These are phyloP conservation scores for Phengaris alcon DNA, from an alignment of 2,888 invertebrate genomes.

Conservation along the genomic window DNA sequence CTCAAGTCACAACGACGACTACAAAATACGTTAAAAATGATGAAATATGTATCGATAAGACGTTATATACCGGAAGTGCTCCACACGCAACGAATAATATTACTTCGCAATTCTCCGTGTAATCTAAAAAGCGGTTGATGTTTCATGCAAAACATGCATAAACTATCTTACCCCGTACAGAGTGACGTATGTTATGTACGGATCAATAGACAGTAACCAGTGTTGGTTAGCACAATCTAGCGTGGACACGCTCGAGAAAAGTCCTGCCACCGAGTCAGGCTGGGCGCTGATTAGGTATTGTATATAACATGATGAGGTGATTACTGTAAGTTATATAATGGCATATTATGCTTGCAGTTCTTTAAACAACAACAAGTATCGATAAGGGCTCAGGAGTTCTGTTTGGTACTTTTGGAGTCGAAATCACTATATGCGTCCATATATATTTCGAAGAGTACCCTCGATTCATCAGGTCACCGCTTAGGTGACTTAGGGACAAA, in stretches of 20 bases:
- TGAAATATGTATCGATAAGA: conserved; percentile 20
- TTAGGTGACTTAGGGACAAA: too few species aligned
- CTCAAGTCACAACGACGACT: conserved; percentile 3
- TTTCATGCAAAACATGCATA: conserved; percentile 26
- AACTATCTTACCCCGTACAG: conserved; percentile 2
- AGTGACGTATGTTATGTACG: conserved; percentile 20
- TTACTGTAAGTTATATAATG: too few species aligned
- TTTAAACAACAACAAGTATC: too few species aligned
- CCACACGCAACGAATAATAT: conserved; percentile 27
- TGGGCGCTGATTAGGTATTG: neutral
- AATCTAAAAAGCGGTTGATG: conserved; percentile 25
- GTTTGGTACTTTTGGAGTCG: too few species aligned
- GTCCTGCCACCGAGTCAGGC: neutral
- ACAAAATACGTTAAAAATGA: conserved; percentile 18
- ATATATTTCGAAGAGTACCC: too few species aligned
- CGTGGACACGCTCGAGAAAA: neutral
- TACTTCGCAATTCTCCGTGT: conserved; percentile 22
- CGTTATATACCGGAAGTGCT: conserved; percentile 23
- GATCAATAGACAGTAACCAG: neutral
- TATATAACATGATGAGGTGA: too few species aligned
- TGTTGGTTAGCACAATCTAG: neutral
- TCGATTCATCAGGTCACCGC: too few species aligned
- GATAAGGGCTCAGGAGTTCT: too few species aligned
- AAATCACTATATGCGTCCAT: too few species aligned
- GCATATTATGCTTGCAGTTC: too few species aligned